A percentile compares a stretch with the other conserved stretches of the same genome.
phyloP scores from a whole-genome alignment of 2,797 vertebrate species.

The Lithobates pipiens region DNA sequence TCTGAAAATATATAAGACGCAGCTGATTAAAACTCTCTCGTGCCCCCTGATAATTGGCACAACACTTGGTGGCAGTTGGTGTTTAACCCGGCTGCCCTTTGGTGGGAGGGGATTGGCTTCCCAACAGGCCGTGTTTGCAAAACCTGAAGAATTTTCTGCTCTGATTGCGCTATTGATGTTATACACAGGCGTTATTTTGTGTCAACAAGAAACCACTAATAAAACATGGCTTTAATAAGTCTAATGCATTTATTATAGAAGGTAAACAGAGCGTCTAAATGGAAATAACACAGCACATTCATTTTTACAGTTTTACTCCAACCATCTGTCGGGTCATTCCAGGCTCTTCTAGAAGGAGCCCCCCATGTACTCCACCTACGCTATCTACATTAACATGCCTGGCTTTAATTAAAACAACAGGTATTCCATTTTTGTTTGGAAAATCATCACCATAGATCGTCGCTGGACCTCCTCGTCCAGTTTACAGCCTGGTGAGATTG shows the following conservation, averaged over 20 bases:
- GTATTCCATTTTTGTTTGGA: background rate
- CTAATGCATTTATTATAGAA: background rate
- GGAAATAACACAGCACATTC: background rate
- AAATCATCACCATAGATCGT: background rate
- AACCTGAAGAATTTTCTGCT: background rate
- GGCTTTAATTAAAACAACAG: background rate
- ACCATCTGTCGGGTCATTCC: conserved; percentile 1
- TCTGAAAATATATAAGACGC: too few species aligned
- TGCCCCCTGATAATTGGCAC: too few species aligned
- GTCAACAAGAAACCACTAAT: conserved; percentile 22
- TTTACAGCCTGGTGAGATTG: background rate
- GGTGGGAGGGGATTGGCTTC: background rate
- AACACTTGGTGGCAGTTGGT: too few species aligned
- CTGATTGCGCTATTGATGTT: conserved; percentile 7
- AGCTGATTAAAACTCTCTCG: too few species aligned
- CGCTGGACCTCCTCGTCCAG: background rate
- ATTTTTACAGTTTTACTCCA: background rate
- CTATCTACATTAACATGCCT: background rate
- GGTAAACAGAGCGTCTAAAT: background rate
- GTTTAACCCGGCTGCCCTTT: background rate
- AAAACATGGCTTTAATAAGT: conserved; percentile 13
- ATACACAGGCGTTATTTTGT: conserved; percentile 12
- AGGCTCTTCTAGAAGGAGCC: background rate
- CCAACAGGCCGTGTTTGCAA: background rate
- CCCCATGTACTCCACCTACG: background rate